Evolutionary conservation across 2,113 vertebrate genomes (phyloP).

Genomic region (Chloroceryle aenea): DNA sequence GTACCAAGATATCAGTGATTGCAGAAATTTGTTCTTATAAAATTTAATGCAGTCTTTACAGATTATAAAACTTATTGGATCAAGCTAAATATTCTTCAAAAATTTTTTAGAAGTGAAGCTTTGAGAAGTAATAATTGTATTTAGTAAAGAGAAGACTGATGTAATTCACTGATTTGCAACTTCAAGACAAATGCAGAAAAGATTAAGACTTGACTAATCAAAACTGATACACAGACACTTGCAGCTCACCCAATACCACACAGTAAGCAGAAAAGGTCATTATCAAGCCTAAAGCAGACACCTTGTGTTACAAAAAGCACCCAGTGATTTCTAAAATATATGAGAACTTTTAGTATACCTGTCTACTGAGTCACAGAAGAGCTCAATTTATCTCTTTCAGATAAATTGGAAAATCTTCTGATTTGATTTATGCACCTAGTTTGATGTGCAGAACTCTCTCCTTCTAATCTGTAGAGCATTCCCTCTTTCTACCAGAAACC

Average conservation of each 20-base stretch:
- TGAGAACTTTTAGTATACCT: not conserved
- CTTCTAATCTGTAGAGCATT: not conserved
- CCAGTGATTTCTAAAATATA: not conserved
- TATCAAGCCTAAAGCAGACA: not conserved
- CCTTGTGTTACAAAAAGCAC: not conserved
- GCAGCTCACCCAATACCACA: not conserved
- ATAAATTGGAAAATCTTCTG: not conserved
- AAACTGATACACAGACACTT: not conserved
- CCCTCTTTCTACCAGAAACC: not conserved
- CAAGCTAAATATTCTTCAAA: not conserved
- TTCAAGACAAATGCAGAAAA: not conserved
- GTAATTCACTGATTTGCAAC: not conserved
- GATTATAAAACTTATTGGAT: not conserved
- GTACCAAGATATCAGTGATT: not conserved
- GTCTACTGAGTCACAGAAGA: not conserved
- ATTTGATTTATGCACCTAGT: not conserved
- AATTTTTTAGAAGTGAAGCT: not conserved
- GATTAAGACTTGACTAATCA: not conserved
- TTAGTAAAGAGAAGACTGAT: not conserved
- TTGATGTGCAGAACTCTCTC: not conserved
- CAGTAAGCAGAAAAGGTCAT: not conserved
- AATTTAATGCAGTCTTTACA: not conserved
- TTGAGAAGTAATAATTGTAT: not conserved
- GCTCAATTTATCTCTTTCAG: not conserved
- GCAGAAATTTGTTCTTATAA: not conserved